Evolutionary conservation across 2,113 vertebrate genomes (phyloP), one percentile per base, ranked within the genome.

Genomic region (Potamarius usumacintae): DNA sequence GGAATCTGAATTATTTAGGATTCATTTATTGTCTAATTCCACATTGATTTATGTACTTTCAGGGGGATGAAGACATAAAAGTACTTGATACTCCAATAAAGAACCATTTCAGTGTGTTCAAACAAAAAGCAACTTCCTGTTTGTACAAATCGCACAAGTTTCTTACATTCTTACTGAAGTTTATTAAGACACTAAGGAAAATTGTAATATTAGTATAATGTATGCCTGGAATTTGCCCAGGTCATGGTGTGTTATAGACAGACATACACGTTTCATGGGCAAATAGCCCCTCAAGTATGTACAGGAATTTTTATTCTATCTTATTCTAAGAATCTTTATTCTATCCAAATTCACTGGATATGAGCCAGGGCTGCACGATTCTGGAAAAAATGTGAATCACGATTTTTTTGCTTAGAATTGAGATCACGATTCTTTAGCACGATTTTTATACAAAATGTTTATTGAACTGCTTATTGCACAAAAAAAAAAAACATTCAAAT

Each of bases 231-330:
- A 22, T 74, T 62, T 63, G 42, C 25, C 11, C 30, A n/a, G 34
- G 42, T 55, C 22, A 48, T 18, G 50, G 30, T 30, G 42, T 63
- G 55, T 42, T 76, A 72, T 55, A 50, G 69, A 76, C 55, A 63
- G 71, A 72, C 82, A 85, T 20, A 14, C 71, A 62, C 30, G n/a
- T 85, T 81, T 87, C 67, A 67, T 81, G 78, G 57, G 65, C 27
- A 82, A 82, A 34, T 63, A 72, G 34, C 17, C 76, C 15, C 42
- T 85, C 71, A 10, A 67, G 78, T 82, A 55, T 88, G 82, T 87
- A 34, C 34, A 79, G 52, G 76, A 90, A 88, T 77, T n/a, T n/a
- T n/a, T n/a, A n/a, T n/a, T n/a, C n/a, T n/a, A n/a, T n/a, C n/a
- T n/a, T n/a, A n/a, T n/a, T n/a, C n/a, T n/a, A n/a, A n/a, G n/a